Conservation (phyloP, 2,113 vertebrate species). For the Sardina pilchardus region DNA sequence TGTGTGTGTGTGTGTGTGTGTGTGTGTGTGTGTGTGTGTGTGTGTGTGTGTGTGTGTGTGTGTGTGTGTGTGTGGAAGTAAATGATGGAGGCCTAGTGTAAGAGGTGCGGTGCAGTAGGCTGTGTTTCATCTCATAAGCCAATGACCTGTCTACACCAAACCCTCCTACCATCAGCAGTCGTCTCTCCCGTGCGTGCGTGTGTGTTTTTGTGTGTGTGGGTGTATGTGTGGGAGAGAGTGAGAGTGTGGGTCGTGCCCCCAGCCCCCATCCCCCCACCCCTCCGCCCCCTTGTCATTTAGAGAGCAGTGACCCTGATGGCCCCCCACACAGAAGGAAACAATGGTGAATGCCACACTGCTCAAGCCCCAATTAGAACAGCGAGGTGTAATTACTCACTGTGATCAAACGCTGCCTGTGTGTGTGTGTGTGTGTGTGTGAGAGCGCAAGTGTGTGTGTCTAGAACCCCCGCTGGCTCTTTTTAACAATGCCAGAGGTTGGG, state of each 20-base stretch:
- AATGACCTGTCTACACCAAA: no score
- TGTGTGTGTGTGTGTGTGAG: neutral
- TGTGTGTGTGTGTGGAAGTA: no score
- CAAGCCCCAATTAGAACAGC: conserved; percentile 35
- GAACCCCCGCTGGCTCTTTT: neutral
- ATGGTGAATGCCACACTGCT: conserved; percentile 12
- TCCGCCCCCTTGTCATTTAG: conserved; percentile 24
- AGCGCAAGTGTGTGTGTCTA: neutral
- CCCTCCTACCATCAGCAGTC: no score
- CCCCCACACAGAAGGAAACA: conserved; percentile 20
- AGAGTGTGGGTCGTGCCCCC: neutral
- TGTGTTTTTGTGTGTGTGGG: neutral
- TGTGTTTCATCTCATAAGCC: no score
- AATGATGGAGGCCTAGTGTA: no score
- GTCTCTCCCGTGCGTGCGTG: neutral
- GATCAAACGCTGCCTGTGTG: conserved; percentile 16
- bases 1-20: no score
- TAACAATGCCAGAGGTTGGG: neutral
- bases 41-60: no score
- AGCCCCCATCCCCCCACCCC: neutral
- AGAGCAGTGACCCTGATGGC: conserved; percentile 30
- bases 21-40: no score
- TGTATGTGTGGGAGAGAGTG: conserved; percentile 1
- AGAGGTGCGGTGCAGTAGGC: no score
- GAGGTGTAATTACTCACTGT: conserved; percentile 37